A percentile compares a stretch with the other conserved stretches of the same genome.
Evolutionary conservation across 2,797 vertebrate species (phyloP).

Genomic region (Gallinago nigripennis): DNA sequence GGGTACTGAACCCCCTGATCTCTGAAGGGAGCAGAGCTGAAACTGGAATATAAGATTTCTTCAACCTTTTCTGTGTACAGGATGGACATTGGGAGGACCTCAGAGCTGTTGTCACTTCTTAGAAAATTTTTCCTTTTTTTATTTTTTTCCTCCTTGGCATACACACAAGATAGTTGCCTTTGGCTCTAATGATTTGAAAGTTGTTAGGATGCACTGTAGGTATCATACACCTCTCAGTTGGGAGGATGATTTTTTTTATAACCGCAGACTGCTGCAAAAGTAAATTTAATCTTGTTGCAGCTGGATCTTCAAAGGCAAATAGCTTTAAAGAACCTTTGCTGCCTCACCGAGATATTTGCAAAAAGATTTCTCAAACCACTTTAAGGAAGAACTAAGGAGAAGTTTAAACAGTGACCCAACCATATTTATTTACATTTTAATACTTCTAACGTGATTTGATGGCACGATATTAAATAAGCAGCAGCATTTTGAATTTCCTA

Average conservation of each 20-base stretch:
- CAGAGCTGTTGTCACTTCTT: neutral
- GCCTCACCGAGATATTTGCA: neutral
- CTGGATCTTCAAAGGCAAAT: neutral
- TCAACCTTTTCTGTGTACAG: neutral
- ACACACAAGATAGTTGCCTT: neutral
- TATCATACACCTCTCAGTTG: neutral
- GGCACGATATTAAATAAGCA: neutral
- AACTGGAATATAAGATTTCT: neutral
- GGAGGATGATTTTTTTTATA: neutral
- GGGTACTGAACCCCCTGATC: accelerated
- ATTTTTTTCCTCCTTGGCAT: neutral
- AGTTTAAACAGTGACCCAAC: neutral
- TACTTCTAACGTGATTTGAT: neutral
- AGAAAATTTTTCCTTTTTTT: neutral
- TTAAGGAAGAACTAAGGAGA: neutral
- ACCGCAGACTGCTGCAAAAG: neutral
- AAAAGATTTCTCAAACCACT: neutral
- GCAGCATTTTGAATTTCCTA: slow-evolving; percentile 14
- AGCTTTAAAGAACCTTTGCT: neutral
- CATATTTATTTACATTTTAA: neutral
- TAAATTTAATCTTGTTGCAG: neutral
- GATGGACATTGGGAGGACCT: neutral
- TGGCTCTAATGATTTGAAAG: neutral
- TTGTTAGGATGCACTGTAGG: neutral
- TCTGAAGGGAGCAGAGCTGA: neutral